These are phyloP conservation scores for Apodemus sylvaticus DNA, from an alignment of 2,113 vertebrate species.

Conservation along the genomic window DNA sequence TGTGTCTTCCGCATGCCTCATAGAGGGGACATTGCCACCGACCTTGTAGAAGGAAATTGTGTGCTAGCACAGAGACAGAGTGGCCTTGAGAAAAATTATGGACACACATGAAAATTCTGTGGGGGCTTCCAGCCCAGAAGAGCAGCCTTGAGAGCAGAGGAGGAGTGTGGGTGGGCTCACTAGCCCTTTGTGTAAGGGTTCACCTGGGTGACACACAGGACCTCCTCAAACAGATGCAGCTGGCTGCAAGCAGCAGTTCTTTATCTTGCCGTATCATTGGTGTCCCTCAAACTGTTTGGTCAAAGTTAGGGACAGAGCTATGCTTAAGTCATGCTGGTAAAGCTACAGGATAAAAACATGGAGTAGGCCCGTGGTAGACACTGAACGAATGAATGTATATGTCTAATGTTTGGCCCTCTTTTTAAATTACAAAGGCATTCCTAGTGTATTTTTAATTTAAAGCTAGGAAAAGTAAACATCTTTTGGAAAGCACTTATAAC, in stretches of 20 bases:
- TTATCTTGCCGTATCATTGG: background rate
- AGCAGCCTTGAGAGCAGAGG: background rate
- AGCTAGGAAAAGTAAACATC: conserved; percentile 8
- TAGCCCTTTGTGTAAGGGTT: background rate
- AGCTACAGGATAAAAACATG: background rate
- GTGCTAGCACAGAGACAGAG: background rate
- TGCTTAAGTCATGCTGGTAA: background rate
- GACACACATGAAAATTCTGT: background rate
- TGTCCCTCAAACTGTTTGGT: background rate
- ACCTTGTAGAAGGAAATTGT: background rate
- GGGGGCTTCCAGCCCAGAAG: background rate
- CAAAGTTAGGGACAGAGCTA: background rate
- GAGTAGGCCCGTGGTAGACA: background rate
- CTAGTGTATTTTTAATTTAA: background rate
- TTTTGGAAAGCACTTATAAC: conserved; percentile 3
- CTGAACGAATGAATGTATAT: background rate
- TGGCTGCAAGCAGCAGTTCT: background rate
- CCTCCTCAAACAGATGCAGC: background rate
- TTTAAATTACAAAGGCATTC: conserved; percentile 29
- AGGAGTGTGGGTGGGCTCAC: background rate
- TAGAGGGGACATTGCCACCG: background rate
- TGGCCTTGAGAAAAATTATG: background rate
- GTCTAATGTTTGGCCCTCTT: background rate
- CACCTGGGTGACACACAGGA: too few species aligned
- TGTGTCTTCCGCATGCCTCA: background rate